Evolutionary conservation across 35 echinoderm and acorn worm species (phyloP), one percentile per base, ranked within the genome.

Genomic region (Lytechinus pictus): DNA sequence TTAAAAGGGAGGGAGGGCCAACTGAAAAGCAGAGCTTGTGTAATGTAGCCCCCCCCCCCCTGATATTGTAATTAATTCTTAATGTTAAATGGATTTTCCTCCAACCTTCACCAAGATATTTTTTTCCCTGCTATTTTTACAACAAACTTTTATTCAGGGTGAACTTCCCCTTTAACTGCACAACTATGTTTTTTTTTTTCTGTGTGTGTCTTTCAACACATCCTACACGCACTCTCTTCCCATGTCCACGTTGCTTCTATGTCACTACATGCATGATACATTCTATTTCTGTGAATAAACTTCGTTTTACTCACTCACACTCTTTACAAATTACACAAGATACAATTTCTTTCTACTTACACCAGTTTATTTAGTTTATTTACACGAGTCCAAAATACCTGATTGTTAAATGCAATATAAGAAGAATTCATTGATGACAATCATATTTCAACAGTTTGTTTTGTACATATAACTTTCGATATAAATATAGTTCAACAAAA

Each of bases 401-500:
- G 61, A 71, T 71, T 71, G 61, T 71, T 44, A 71, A 71, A 57
- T 71, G 61, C 61, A 71, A 71, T 71, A 71, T 71, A 71, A 71
- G 12, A 71, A 21, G 16, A 71, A 71, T 71, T 21, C 61, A 71
- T 71, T 71, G 24, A 13, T 71, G 61, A 71, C 61, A 71, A 71
- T 71, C 61, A 71, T 71, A 71, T 71, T 71, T 71, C 61, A 71
- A 89, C 87, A 89, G 52, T 53, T 51, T 51, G 51, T 89, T 16
- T 54, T 93, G 91, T 93, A 93, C 91, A 93, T 54, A 57, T 14
- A 93, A 93, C 16, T 93, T 93, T 54, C n/a, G 54, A 93, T 93
- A 93, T 93, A 93, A 93, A 93, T 93, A 93, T 93, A 54, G 91
- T 57, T 93, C 52, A 93, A 93, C 28, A 93, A 29, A 93, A 89